Base-by-base conservation (phyloP, 2,888 invertebrate species). In the Caenorhabditis japonica region DNA sequence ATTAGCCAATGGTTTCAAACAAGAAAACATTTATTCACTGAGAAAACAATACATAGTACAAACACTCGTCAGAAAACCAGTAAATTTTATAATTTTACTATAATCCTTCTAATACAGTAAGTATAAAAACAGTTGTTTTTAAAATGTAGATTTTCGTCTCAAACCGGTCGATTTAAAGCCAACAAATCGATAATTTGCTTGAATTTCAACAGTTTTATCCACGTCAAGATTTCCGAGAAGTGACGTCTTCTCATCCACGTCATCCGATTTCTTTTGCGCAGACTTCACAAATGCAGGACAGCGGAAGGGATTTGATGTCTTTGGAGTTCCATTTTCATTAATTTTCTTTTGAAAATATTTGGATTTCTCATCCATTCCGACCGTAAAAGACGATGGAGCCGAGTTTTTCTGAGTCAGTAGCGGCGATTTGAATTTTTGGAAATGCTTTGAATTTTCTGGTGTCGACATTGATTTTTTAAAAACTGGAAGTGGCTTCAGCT, bases 301-400 rank as follows among this genome's bases (percentile, higher is more conserved):
- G 51, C 68, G 39, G 52, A 73, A 73, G n/a, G 73, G 73, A 52
- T 73, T 73, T 12, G 52, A 47, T 13, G 39, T 30, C 43, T 44
- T 59, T n/a, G 66, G 51, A 12, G 61, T 10, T 15, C 64, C 56
- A n/a, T 52, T 38, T 12, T 46, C 55, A 1, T 33, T 17, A 12
- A 19, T n/a, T 23, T 33, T 47, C 41, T 49, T 56, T 17, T 17
- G 15, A 38, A 56, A 56, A 19, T 64, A 49, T 21, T 55, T 49
- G 30, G 36, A 30, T 15, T 27, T 51, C 27, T 39, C 21, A n/a
- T 13, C 23, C 17, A 17, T 5, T 12, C 23, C 25, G 13, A n/a
- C 36, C 3, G 55, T 3, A 12, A 33, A 19, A 36, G 36, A 21
- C 15, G 56, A 15, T n/a, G 60, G 56, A 15, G 70, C 56, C 1